Percentiles rank a stretch among this genome's conserved stretches.
These are phyloP conservation scores for Erynnis tages DNA, from an alignment of 2,888 invertebrate species.

Conservation along the genomic window DNA sequence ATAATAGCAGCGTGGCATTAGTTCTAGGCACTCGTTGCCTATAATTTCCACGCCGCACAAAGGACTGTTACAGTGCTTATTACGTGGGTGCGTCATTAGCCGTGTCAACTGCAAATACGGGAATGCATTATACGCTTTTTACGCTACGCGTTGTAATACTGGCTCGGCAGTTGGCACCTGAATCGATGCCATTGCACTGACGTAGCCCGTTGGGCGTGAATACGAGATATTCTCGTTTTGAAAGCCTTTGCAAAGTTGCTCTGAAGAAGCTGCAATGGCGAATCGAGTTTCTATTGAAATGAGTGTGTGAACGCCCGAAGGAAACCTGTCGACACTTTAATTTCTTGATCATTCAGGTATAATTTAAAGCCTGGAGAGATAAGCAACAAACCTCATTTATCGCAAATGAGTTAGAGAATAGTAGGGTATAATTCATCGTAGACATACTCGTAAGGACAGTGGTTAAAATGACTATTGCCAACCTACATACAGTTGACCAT, in stretches of 20 bases:
- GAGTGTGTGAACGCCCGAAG: conserved; percentile 15
- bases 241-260: conserved; percentile 13
- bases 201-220: conserved; percentile 10
- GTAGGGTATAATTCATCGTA: too few species aligned
- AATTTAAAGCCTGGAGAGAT: not conserved
- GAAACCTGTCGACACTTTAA: conserved; percentile 21
- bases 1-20: conserved; percentile 40
- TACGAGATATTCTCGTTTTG: conserved; percentile 24
- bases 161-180: conserved; percentile 10
- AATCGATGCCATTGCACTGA: conserved; percentile 12
- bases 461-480: too few species aligned
- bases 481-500: too few species aligned
- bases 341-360: conserved; percentile 7
- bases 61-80: conserved; percentile 34
- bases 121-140: conserved; percentile 28
- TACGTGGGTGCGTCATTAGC: conserved; percentile 23
- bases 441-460: too few species aligned
- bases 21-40: conserved; percentile 35
- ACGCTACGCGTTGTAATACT: conserved; percentile 8
- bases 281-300: conserved; percentile 29
- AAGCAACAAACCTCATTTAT: too few species aligned
- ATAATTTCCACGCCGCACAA: conserved; percentile 45
- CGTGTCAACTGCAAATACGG: conserved; percentile 27
- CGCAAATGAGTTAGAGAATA: too few species aligned
- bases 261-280: conserved; percentile 25